Percentiles rank a stretch among this genome's conserved stretches.
Conservation (phyloP, 2,888 invertebrate genomes). For the Tachina fera region DNA sequence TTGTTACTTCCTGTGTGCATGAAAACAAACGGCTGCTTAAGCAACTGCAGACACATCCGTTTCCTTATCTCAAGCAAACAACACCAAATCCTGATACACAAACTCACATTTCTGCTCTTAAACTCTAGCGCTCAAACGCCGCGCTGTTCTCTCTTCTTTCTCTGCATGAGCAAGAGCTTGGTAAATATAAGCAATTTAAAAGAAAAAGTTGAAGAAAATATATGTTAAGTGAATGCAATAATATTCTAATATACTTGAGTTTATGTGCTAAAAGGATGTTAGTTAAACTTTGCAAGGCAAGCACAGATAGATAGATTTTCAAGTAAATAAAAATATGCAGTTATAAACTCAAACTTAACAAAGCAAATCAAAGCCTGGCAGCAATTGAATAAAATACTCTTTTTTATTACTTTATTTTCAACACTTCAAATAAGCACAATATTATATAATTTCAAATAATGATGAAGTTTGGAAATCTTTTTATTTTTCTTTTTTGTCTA, state of each 20-base stretch:
- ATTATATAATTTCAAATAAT: constrained; percentile 20
- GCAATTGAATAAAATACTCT: constrained; percentile 25
- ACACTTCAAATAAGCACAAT: constrained; percentile 11
- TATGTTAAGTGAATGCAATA: constrained; percentile 56
- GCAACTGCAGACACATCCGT: constrained; percentile 62
- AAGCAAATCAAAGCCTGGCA: constrained; percentile 38
- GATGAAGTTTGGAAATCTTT: constrained; percentile 33
- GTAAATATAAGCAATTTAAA: constrained; percentile 9
- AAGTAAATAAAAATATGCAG: constrained; percentile 46
- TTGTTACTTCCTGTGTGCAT: constrained; percentile 46
- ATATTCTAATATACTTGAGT: constrained; percentile 45
- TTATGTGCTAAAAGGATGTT: constrained; percentile 40
- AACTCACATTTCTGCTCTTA: background rate
- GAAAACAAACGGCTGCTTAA: constrained; percentile 61
- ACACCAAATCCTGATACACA: constrained; percentile 16
- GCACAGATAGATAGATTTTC: constrained; percentile 34
- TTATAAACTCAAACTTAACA: constrained; percentile 16
- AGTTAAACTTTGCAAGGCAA: constrained; percentile 37
- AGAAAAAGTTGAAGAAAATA: background rate
- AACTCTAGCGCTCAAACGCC: background rate
- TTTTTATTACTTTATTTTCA: background rate
- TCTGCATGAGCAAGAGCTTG: background rate
- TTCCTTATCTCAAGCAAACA: constrained; percentile 54
- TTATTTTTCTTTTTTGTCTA: background rate
- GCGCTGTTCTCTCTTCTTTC: background rate